These are phyloP conservation scores for Ascaphus truei DNA, from an alignment of 2,113 vertebrate species.

Conservation along the genomic window DNA sequence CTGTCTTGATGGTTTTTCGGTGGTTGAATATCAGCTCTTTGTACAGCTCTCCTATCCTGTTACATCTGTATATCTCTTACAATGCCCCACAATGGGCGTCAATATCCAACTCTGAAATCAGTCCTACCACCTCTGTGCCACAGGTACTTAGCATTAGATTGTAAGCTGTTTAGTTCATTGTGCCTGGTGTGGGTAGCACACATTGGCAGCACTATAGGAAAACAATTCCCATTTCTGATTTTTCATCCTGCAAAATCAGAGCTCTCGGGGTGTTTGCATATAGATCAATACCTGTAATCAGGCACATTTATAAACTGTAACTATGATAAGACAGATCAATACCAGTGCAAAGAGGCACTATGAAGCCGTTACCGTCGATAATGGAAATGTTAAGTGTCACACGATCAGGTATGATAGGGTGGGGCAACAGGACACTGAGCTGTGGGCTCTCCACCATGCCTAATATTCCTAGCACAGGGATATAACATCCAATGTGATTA, in stretches of 20 bases:
- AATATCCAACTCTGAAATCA: not conserved
- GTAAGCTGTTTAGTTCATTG: not conserved
- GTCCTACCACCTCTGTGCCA: not conserved
- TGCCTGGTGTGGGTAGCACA: no score
- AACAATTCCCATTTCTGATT: not conserved
- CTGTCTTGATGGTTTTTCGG: not conserved
- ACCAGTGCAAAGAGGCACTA: not conserved
- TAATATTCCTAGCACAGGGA: not conserved
- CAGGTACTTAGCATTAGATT: not conserved
- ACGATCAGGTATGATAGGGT: not conserved
- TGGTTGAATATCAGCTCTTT: not conserved
- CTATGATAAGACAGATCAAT: conserved; percentile 19
- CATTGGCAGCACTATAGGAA: no score
- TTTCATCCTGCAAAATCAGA: not conserved
- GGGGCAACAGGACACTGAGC: not conserved
- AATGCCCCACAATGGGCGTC: not conserved
- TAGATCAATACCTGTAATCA: conserved; percentile 27
- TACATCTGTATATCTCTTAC: conserved; percentile 3
- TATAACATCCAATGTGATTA: not conserved
- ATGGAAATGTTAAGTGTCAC: conserved; percentile 4
- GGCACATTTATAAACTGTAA: conserved; percentile 28
- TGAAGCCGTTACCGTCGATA: not conserved
- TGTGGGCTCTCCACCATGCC: not conserved
- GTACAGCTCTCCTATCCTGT: not conserved
- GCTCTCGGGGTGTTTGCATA: not conserved